Evolutionary conservation across 2,797 vertebrate genomes (phyloP).

Genomic region (Myotis vivesi): DNA sequence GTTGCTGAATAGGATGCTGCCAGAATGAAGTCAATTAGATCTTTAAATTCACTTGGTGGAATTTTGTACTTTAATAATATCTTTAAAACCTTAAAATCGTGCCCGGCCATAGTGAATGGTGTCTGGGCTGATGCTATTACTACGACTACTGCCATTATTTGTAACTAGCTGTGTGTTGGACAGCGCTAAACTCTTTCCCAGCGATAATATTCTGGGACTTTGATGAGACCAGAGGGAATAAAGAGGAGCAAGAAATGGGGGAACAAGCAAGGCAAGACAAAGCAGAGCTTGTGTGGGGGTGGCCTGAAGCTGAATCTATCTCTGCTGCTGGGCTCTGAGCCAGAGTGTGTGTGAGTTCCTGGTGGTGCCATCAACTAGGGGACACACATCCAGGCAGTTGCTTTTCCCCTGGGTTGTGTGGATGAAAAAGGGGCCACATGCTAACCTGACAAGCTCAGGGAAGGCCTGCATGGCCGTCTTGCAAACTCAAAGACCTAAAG

Average conservation of each 20-base stretch:
- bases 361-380: constrained; percentile 62
- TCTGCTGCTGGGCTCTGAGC: neutral
- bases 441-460: no score
- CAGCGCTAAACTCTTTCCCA: neutral
- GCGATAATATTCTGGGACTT: neutral
- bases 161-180: neutral
- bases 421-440: no score
- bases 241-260: neutral
- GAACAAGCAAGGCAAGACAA: neutral
- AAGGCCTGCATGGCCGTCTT: no score
- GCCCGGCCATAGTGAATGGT: neutral
- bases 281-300: neutral
- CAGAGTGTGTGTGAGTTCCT: constrained; percentile 59
- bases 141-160: neutral
- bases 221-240: neutral
- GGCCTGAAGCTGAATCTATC: neutral
- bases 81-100: neutral
- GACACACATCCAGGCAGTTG: constrained; percentile 58
- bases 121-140: neutral
- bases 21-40: neutral
- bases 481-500: no score
- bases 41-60: neutral
- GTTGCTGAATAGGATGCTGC: neutral
- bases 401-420: constrained; percentile 13
- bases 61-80: neutral